phyloP scores from a whole-genome alignment of 2,113 vertebrate genomes.

The Microcebus lehilahytsara region DNA sequence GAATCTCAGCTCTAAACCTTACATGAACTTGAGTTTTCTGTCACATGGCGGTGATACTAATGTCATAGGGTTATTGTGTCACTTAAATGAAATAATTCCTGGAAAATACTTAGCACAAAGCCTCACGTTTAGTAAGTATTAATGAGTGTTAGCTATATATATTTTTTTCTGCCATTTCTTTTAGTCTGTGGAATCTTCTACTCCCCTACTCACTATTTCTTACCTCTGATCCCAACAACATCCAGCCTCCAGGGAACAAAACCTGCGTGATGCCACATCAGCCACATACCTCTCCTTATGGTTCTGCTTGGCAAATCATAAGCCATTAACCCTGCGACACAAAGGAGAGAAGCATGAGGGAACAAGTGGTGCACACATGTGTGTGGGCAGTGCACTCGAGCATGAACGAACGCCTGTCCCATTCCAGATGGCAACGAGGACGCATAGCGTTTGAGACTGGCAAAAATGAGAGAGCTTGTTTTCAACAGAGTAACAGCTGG shows the following conservation, averaged over 20 bases:
- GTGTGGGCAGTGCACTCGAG: not conserved
- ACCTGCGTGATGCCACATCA: not conserved
- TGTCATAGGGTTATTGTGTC: not conserved
- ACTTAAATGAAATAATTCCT: not conserved
- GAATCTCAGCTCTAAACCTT: not conserved
- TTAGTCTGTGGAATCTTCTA: not conserved
- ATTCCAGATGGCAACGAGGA: constrained; percentile 8
- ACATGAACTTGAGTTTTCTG: not conserved
- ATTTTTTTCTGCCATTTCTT: not conserved
- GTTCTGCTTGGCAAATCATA: not conserved
- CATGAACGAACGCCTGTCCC: not conserved
- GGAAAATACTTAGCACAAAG: not conserved
- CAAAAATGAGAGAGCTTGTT: constrained; percentile 18
- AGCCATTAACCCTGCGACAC: not conserved
- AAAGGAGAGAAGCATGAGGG: not conserved
- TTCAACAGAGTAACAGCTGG: constrained; percentile 51
- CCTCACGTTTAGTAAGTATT: not conserved
- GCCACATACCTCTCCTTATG: not conserved
- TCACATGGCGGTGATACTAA: not conserved
- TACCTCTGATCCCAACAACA: not conserved
- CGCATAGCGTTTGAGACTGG: not conserved
- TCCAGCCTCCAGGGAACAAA: not conserved
- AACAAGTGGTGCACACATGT: not conserved
- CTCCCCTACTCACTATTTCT: not conserved
- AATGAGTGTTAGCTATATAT: not conserved